Percentiles rank a stretch among this genome's conserved stretches.
These are phyloP conservation scores for Volucella inanis DNA, from an alignment of 2,888 invertebrate species.

Conservation along the genomic window DNA sequence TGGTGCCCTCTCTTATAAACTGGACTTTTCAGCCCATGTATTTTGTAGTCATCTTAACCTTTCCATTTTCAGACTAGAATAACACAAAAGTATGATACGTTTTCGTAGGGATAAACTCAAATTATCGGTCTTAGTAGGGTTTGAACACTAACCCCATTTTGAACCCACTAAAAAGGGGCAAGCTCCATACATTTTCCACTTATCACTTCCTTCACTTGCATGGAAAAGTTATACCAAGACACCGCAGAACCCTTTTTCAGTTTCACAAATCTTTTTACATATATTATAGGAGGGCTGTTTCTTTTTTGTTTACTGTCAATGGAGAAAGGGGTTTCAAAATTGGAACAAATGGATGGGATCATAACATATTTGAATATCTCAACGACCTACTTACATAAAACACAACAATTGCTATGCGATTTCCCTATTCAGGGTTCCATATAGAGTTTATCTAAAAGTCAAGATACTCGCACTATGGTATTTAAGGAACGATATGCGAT, in stretches of 20 bases:
- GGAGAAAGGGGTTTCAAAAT: background rate
- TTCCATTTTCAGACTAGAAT: too few relatives aligned
- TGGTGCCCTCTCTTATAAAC: too few relatives aligned
- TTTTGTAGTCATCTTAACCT: too few relatives aligned
- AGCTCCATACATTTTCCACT: constrained; percentile 94
- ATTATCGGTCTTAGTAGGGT: too few relatives aligned
- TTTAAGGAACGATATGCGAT: too few relatives aligned
- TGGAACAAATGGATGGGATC: background rate
- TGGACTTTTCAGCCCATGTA: too few relatives aligned
- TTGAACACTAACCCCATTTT: constrained; percentile 92
- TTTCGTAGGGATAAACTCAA: too few relatives aligned
- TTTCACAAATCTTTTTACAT: constrained; percentile 89
- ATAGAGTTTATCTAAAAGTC: too few relatives aligned
- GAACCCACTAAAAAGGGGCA: constrained; percentile 97
- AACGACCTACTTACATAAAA: constrained; percentile 80
- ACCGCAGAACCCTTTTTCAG: constrained; percentile 85
- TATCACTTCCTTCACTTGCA: constrained; percentile 94
- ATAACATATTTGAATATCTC: too few relatives aligned
- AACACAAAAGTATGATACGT: too few relatives aligned
- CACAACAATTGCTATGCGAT: constrained; percentile 81
- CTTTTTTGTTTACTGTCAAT: constrained; percentile 95
- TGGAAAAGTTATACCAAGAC: constrained; percentile 97
- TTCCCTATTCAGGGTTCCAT: constrained; percentile 75
- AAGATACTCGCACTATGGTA: too few relatives aligned
- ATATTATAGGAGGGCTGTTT: constrained; percentile 98